Conservation (phyloP, 2,888 invertebrate genomes). For the Pinctada fucata region DNA sequence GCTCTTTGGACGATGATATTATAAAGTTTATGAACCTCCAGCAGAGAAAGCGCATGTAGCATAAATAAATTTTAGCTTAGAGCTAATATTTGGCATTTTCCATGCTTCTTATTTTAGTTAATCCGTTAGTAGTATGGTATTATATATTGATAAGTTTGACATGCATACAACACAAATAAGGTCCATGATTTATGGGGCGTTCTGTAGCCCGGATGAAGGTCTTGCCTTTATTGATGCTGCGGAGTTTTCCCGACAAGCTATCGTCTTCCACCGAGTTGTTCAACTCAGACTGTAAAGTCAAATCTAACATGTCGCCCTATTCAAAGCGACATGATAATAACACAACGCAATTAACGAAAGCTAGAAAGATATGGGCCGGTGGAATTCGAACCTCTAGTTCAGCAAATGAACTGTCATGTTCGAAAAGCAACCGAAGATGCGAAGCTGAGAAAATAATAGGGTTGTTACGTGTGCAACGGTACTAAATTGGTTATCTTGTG, state of each 20-base stretch:
- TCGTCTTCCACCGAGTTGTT: slow-evolving; percentile 27
- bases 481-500: background rate
- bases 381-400: slow-evolving; percentile 34
- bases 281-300: slow-evolving; percentile 7
- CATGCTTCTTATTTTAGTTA: no score
- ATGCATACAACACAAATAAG: slow-evolving; percentile 7
- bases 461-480: slow-evolving; percentile 18
- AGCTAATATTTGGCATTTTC: no score
- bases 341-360: slow-evolving; percentile 30
- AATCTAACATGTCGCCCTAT: slow-evolving; percentile 3
- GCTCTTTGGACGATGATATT: no score
- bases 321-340: slow-evolving; percentile 26
- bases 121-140: no score
- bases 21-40: no score
- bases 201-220: slow-evolving; percentile 5
- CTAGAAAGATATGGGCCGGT: slow-evolving; percentile 23
- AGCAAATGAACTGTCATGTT: slow-evolving; percentile 37
- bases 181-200: slow-evolving; percentile 20
- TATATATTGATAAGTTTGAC: slow-evolving; percentile 14
- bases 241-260: slow-evolving; percentile 19
- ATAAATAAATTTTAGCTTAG: no score
- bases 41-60: no score
- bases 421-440: slow-evolving; percentile 13
- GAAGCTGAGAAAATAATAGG: slow-evolving; percentile 38
- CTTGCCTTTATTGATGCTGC: slow-evolving; percentile 9